These are phyloP conservation scores for Hermaeophaga mercurialis DNA, from an alignment of 2,888 invertebrate species.

Conservation along the genomic window DNA sequence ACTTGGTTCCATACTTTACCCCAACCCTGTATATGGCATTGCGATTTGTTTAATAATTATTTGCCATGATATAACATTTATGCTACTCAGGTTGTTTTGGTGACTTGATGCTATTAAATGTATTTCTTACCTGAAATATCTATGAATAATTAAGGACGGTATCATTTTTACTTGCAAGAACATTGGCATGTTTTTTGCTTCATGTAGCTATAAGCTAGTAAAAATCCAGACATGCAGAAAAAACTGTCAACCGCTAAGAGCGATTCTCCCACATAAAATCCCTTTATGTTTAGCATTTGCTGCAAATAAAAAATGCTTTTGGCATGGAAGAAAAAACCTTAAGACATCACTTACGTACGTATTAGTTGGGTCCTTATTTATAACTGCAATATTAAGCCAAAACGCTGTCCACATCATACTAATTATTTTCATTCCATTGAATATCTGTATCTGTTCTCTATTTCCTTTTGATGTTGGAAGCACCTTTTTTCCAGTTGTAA, in stretches of 20 bases:
- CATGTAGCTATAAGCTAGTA: conserved; percentile 60
- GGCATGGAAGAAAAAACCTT: too few relatives aligned
- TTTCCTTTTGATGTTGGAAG: conserved; percentile 37
- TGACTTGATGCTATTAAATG: too few relatives aligned
- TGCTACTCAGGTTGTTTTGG: too few relatives aligned
- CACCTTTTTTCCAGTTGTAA: conserved; percentile 44
- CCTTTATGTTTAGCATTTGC: too few relatives aligned
- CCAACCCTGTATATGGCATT: too few relatives aligned
- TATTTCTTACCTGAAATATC: conserved; percentile 40
- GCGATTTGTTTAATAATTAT: too few relatives aligned
- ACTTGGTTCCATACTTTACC: too few relatives aligned
- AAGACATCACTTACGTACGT: too few relatives aligned
- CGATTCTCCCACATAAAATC: conserved; percentile 53
- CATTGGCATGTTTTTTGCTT: conserved; percentile 41
- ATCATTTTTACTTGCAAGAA: conserved; percentile 29
- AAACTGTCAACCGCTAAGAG: conserved; percentile 68
- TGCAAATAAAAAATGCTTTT: too few relatives aligned
- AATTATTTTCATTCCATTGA: conserved; percentile 46
- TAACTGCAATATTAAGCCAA: conserved; percentile 27
- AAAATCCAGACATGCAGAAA: conserved; percentile 66
- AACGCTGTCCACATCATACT: conserved; percentile 49
- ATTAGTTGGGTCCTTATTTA: conserved; percentile 14
- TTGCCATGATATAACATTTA: too few relatives aligned
- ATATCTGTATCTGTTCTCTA: conserved; percentile 45
- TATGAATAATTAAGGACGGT: conserved; percentile 36